Conservation (phyloP, 2,888 invertebrate species). For the Xylota sylvarum region DNA sequence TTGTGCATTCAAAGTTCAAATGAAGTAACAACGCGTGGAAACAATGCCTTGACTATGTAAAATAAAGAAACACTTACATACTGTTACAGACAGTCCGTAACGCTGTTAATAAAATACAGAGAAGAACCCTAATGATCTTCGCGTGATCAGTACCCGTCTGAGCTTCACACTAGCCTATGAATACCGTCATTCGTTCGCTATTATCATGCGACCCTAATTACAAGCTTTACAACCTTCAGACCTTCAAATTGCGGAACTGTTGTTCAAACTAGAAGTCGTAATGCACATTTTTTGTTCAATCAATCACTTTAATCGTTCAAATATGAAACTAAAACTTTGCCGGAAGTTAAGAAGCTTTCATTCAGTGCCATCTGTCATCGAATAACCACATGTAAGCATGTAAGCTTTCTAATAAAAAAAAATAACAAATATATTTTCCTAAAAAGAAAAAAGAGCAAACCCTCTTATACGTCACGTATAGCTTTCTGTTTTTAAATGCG, state of each 20-base stretch:
- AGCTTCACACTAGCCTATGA: background rate
- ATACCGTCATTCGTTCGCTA: background rate
- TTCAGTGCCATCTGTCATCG: constrained; percentile 64
- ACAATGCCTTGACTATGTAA: constrained; percentile 6
- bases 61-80: no score
- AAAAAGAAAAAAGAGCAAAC: background rate
- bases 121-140: background rate
- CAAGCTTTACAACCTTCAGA: background rate
- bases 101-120: no score
- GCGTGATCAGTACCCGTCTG: background rate
- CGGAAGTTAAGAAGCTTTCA: constrained; percentile 1
- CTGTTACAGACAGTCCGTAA: no score
- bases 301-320: background rate
- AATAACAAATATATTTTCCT: background rate
- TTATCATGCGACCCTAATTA: background rate
- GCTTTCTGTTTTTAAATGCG: constrained; percentile 33
- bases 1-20: constrained; percentile 53
- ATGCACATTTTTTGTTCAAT: no score
- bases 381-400: constrained; percentile 18
- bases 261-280: background rate
- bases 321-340: background rate
- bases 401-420: constrained; percentile 29
- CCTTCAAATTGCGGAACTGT: background rate
- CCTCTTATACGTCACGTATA: background rate
- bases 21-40: constrained; percentile 38